These are phyloP conservation scores for Atractosteus spatula DNA, from an alignment of 2,113 vertebrate genomes.

Conservation along the genomic window DNA sequence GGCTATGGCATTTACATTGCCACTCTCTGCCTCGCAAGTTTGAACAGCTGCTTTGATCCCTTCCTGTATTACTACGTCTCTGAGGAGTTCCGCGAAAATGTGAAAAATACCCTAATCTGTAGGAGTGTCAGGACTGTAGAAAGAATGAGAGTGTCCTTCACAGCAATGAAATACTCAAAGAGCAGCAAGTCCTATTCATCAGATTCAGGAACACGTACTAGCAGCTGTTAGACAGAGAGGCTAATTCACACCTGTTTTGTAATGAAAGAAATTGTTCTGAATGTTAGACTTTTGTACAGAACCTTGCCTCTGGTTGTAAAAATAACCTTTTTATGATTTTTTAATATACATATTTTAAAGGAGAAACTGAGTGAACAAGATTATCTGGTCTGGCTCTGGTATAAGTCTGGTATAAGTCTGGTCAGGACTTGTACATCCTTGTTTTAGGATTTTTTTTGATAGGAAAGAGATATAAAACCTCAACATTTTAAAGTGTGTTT, in stretches of 20 bases:
- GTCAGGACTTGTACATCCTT: too few species aligned
- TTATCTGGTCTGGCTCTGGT: too few species aligned
- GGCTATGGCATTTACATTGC: slow-evolving; percentile 74
- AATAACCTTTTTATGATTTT: too few species aligned
- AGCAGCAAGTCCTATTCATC: slow-evolving; percentile 70
- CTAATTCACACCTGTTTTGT: slow-evolving; percentile 16
- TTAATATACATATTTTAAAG: background rate
- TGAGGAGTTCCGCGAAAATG: slow-evolving; percentile 70
- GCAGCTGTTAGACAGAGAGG: slow-evolving; percentile 51
- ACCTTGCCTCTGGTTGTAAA: too few species aligned
- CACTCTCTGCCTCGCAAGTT: slow-evolving; percentile 62
- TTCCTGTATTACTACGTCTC: slow-evolving; percentile 79
- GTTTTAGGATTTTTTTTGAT: too few species aligned
- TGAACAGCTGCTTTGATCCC: slow-evolving; percentile 78
- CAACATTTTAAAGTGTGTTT: too few species aligned
- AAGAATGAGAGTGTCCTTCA: slow-evolving; percentile 80
- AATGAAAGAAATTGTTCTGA: too few species aligned
- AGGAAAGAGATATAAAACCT: too few species aligned
- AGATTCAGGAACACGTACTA: slow-evolving; percentile 62
- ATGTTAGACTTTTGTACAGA: too few species aligned
- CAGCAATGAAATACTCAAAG: slow-evolving; percentile 68
- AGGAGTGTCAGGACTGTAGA: slow-evolving; percentile 73
- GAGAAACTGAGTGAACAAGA: too few species aligned
- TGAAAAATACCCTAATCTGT: slow-evolving; percentile 77
- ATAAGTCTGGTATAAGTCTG: too few species aligned